These are phyloP conservation scores for Leguminivora glycinivorella DNA, from an alignment of 1,140 invertebrate species.

Conservation along the genomic window DNA sequence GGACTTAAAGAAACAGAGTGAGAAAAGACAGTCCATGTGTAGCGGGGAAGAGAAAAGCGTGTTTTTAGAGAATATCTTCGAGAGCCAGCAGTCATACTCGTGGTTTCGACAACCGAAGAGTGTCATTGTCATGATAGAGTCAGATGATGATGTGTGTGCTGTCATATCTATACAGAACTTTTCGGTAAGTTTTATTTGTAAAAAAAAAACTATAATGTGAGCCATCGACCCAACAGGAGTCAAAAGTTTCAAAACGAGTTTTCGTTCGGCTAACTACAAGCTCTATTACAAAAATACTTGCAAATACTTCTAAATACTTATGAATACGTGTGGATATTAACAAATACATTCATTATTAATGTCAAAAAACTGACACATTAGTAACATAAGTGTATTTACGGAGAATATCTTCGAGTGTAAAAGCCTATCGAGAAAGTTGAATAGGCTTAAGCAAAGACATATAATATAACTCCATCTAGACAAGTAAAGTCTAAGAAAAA, in stretches of 20 bases:
- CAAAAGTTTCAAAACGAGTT: too few species aligned
- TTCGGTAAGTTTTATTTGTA: conserved; percentile 79
- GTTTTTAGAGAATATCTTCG: conserved; percentile 46
- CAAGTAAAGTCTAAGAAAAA: too few species aligned
- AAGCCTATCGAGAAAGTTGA: too few species aligned
- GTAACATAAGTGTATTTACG: too few species aligned
- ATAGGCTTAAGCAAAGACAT: too few species aligned
- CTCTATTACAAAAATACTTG: not conserved
- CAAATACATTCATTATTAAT: too few species aligned
- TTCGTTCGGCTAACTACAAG: not conserved
- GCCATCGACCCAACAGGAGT: too few species aligned
- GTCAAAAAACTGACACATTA: too few species aligned
- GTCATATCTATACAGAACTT: conserved; percentile 87
- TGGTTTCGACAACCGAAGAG: conserved; percentile 73
- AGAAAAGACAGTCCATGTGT: conserved; percentile 55
- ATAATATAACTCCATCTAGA: too few species aligned
- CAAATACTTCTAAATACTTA: not conserved
- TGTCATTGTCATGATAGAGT: conserved; percentile 84
- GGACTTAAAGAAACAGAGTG: conserved; percentile 47
- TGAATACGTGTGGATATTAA: not conserved
- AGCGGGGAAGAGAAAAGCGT: conserved; percentile 43
- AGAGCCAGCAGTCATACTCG: conserved; percentile 43
- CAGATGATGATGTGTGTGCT: conserved; percentile 83
- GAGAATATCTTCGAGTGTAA: too few species aligned
- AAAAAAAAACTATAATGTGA: not conserved